phyloP scores from a whole-genome alignment of 2,797 vertebrate genomes.

The Todus mexicanus region DNA sequence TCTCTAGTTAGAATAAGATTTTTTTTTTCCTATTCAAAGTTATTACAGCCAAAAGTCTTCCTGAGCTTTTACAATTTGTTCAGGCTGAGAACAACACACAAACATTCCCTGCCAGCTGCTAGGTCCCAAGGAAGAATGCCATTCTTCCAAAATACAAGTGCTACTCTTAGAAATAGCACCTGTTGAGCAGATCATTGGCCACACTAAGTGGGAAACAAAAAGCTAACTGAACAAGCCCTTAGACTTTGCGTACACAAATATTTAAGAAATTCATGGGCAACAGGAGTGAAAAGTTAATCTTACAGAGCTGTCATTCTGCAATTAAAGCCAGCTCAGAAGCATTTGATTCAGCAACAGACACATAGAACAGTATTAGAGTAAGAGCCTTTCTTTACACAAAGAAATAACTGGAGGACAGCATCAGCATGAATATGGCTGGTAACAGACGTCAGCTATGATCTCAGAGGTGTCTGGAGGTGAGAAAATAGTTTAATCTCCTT shows the following conservation, averaged over 20 bases:
- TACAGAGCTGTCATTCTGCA: rapidly evolving
- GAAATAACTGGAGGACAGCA: neutral
- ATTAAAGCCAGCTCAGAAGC: neutral
- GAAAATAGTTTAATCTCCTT: slow-evolving; percentile 12
- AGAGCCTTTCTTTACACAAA: neutral
- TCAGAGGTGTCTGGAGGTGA: slow-evolving; percentile 23
- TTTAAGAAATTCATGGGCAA: neutral
- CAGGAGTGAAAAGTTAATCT: neutral
- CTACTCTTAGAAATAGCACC: neutral
- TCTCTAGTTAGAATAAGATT: neutral
- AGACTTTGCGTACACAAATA: neutral
- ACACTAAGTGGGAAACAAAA: neutral
- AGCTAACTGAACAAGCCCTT: neutral
- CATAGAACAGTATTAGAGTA: too few relatives aligned
- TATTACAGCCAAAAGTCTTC: neutral
- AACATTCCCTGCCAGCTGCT: neutral
- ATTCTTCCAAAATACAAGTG: neutral
- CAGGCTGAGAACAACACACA: neutral
- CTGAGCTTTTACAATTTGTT: neutral
- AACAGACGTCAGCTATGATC: neutral
- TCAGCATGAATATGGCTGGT: neutral
- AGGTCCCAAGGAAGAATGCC: neutral
- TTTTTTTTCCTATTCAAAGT: neutral
- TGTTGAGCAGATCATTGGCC: neutral
- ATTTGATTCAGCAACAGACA: neutral